Percentiles rank a stretch among this genome's conserved stretches.
Conservation (phyloP, 2,888 invertebrate genomes). For the Resseliella maxima region DNA sequence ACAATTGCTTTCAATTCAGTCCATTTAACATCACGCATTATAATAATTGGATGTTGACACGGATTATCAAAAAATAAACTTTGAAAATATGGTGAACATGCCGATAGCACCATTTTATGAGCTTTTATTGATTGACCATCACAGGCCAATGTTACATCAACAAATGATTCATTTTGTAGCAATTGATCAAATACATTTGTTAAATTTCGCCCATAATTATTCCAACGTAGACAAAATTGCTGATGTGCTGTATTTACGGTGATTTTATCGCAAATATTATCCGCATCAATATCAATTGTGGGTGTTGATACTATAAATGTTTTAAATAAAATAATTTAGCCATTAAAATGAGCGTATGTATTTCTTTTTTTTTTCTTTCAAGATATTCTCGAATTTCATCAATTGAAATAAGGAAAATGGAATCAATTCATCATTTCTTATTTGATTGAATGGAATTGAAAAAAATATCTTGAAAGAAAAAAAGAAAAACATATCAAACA, state of each 20-base stretch:
- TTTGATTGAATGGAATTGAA: background rate
- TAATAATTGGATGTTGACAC: conserved; percentile 92
- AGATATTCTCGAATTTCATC: background rate
- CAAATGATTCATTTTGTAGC: conserved; percentile 88
- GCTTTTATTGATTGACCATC: conserved; percentile 91
- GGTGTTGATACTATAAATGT: conserved; percentile 22
- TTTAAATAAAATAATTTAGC: too few species aligned
- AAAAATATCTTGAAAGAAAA: too few species aligned
- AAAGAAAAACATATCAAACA: too few species aligned
- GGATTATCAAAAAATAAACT: conserved; percentile 90
- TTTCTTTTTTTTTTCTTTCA: background rate
- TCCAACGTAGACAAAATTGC: conserved; percentile 93
- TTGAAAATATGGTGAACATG: conserved; percentile 94
- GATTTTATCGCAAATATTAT: conserved; percentile 44
- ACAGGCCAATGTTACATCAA: conserved; percentile 91
- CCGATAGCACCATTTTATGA: conserved; percentile 92
- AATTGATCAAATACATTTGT: conserved; percentile 86
- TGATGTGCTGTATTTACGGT: conserved; percentile 70
- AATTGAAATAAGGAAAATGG: background rate
- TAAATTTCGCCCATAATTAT: conserved; percentile 91
- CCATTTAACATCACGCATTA: conserved; percentile 92
- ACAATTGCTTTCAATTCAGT: conserved; percentile 89
- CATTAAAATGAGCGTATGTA: too few species aligned
- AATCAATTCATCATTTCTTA: background rate
- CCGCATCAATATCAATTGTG: conserved; percentile 20